These are phyloP conservation scores for Drosophila mettleri DNA, from an alignment of 2,888 invertebrate genomes.

Conservation along the genomic window DNA sequence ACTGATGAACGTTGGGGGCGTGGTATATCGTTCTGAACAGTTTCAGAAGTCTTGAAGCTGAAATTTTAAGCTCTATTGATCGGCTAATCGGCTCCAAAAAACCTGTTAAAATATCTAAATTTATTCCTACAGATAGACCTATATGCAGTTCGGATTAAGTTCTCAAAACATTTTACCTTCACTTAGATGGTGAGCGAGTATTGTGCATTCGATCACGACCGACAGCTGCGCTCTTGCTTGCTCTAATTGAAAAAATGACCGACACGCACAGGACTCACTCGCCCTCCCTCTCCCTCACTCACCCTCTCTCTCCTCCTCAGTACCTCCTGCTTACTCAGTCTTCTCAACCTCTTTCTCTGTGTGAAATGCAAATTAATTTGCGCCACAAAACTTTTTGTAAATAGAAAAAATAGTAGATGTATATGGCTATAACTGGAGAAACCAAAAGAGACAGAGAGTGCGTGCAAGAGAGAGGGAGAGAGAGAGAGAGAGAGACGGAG, in stretches of 20 bases:
- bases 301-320: neutral
- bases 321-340: neutral
- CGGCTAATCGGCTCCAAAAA: too few relatives aligned
- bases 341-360: slow-evolving; percentile 16
- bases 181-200: neutral
- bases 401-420: slow-evolving; percentile 32
- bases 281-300: neutral
- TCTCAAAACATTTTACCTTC: neutral
- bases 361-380: slow-evolving; percentile 73
- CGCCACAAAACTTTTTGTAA: slow-evolving; percentile 65
- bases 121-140: neutral
- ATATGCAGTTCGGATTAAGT: neutral
- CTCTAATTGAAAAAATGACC: slow-evolving; percentile 57
- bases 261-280: slow-evolving; percentile 15
- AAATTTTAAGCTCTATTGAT: too few relatives aligned
- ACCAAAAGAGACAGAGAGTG: slow-evolving; percentile 3
- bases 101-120: too few relatives aligned
- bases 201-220: neutral
- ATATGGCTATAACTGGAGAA: slow-evolving; percentile 6
- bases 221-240: neutral
- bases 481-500: neutral
- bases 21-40: too few relatives aligned
- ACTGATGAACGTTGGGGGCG: too few relatives aligned
- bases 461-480: slow-evolving; percentile 19
- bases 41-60: too few relatives aligned